A percentile compares a stretch with the other conserved stretches of the same genome.
These are phyloP conservation scores for Manduca sexta DNA, from an alignment of 1,140 invertebrate genomes.

Conservation along the genomic window DNA sequence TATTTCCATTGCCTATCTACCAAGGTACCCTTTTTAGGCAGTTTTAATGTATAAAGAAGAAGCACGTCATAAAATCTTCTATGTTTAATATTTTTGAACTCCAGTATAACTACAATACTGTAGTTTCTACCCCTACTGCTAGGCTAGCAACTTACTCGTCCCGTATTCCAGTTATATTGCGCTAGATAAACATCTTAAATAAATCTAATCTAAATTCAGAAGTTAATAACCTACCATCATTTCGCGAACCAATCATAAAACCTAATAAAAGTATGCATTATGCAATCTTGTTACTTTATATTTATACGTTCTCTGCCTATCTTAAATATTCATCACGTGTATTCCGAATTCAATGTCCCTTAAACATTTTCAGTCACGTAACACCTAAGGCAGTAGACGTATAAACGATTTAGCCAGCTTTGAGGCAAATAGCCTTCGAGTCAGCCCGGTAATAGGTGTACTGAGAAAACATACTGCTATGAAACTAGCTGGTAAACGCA, in stretches of 20 bases:
- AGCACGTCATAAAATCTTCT: too few species aligned
- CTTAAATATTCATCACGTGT: neutral
- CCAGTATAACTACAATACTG: too few species aligned
- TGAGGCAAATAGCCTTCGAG: slow-evolving; percentile 1
- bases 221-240: neutral
- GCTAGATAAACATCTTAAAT: neutral
- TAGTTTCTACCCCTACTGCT: too few species aligned
- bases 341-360: neutral
- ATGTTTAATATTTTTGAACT: too few species aligned
- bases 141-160: neutral
- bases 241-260: neutral
- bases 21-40: too few species aligned
- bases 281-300: neutral
- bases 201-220: neutral
- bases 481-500: too few species aligned
- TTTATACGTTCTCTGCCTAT: neutral
- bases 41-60: too few species aligned
- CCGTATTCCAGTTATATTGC: neutral
- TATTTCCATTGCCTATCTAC: too few species aligned
- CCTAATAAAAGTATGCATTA: neutral
- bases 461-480: neutral
- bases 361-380: slow-evolving; percentile 6
- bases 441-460: neutral
- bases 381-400: slow-evolving; percentile 2
- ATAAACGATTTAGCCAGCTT: slow-evolving; percentile 7